Base-by-base conservation (phyloP, 2,888 invertebrate genomes). In the Tiliacea aurago region DNA sequence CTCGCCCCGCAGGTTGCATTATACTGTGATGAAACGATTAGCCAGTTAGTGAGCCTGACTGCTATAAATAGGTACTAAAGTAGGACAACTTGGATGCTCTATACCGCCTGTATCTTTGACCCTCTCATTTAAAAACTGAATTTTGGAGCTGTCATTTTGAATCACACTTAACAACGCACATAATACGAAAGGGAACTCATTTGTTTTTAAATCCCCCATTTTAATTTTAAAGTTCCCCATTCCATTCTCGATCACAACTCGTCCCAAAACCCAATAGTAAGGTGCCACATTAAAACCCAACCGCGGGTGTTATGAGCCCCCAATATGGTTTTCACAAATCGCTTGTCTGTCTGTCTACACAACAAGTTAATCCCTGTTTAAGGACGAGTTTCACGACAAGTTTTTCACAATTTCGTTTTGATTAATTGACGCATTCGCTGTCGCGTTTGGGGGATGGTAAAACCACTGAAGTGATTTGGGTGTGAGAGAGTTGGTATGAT, bases 251-350 rank as follows among this genome's bases (percentile, higher is more conserved):
- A 65, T 20, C 7, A 9, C 41, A 71, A 75, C 56, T 75, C 70
- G 33, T 33, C 11, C 5, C 0, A 58, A n/a, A 10, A 18, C n/a
- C 13, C 28, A 28, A 0, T 67, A 56, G 81, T 81, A 83, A 9
- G 65, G 0, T 0, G 6, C 58, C 45, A 78, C 83, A 78, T 82
- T 84, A 80, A 80, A 87, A 76, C 79, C 75, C 77, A 68, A 68
- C 77, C 63, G 61, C 70, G 76, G 78, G 75, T 83, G 80, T 86
- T 84, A 81, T 79, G 73, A 84, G 78, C 76, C 76, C 74, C 78
- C 79, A 85, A 78, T 80, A 84, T 83, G 84, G 79, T 77, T 81
- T 80, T 84, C 79, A 83, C 81, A 84, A 86, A 87, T 86, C 81
- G 83, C 80, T 75, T 63, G 84, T 81, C 82, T 81, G 87, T 81